Conservation (phyloP, 2,888 invertebrate genomes). For the Lepidochitona cinerea region DNA sequence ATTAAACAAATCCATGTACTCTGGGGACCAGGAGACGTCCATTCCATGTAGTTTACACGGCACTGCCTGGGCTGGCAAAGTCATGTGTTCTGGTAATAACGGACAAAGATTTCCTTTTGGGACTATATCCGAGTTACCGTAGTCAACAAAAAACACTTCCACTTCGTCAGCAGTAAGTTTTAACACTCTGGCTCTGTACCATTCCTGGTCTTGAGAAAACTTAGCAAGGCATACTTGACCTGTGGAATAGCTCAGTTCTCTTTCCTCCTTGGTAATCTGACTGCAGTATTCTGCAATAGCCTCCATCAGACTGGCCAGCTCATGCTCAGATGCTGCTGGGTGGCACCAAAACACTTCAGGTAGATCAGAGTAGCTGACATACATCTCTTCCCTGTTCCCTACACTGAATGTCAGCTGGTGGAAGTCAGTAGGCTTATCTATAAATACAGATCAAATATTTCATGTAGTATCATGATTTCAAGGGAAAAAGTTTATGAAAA, state of each 20-base stretch:
- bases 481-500: too few relatives aligned
- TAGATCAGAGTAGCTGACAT: slow-evolving; percentile 37
- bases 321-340: slow-evolving; percentile 29
- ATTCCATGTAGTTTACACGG: slow-evolving; percentile 37
- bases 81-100: slow-evolving; percentile 34
- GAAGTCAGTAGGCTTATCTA: too few relatives aligned
- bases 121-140: slow-evolving; percentile 61
- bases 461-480: too few relatives aligned
- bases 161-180: slow-evolving; percentile 17
- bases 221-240: slow-evolving; percentile 47
- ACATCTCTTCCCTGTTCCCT: background rate
- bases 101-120: background rate
- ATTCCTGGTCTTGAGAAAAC: slow-evolving; percentile 55
- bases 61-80: slow-evolving; percentile 54
- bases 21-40: background rate
- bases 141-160: slow-evolving; percentile 53
- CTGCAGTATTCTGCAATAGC: slow-evolving; percentile 51
- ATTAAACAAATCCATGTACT: background rate
- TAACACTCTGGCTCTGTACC: slow-evolving; percentile 52
- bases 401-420: background rate
- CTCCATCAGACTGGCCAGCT: slow-evolving; percentile 45
- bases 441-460: too few relatives aligned
- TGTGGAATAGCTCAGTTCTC: background rate
- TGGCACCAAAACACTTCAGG: slow-evolving; percentile 58
- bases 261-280: slow-evolving; percentile 24